Evolutionary conservation across 1,140 invertebrate genomes (phyloP).

Genomic region (Hypsibius dujardini): DNA sequence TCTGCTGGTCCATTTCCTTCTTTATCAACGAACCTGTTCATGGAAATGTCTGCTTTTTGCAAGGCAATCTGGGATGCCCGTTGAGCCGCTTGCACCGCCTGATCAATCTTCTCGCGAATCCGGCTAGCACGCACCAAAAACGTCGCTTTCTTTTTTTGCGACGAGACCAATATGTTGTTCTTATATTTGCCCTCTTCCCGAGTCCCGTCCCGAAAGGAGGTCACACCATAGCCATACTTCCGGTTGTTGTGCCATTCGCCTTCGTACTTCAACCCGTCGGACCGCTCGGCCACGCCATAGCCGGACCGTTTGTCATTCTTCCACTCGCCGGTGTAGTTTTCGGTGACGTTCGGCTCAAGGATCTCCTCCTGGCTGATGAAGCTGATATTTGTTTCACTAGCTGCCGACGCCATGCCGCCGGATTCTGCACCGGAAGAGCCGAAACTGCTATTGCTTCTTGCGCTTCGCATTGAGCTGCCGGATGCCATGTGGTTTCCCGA

Average conservation of each 20-base stretch:
- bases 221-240: constrained; percentile 99
- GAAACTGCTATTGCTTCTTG: constrained; percentile 24
- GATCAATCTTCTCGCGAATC: constrained; percentile 85
- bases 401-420: constrained; percentile 26
- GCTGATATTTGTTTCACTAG: constrained; percentile 55
- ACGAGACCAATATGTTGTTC: constrained; percentile 92
- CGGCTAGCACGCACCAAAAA: constrained; percentile 92
- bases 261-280: constrained; percentile 86
- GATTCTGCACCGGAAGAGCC: constrained; percentile 9
- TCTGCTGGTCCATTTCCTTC: too few relatives aligned
- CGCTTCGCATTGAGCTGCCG: neutral
- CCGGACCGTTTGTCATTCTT: constrained; percentile 98
- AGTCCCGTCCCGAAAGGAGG: constrained; percentile 81
- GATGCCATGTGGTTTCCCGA: neutral
- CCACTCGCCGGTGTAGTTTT: constrained; percentile 99
- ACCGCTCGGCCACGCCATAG: constrained; percentile 82
- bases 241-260: constrained; percentile 99
- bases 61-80: constrained; percentile 92
- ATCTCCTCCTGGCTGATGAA: constrained; percentile 89
- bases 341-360: constrained; percentile 83
- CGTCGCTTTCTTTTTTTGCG: constrained; percentile 87
- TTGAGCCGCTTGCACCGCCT: constrained; percentile 77
- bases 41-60: constrained; percentile 95
- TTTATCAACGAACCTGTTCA: constrained; percentile 52
- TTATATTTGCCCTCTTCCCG: constrained; percentile 98